Percentiles rank a stretch among this genome's conserved stretches.
phyloP scores from a whole-genome alignment of 37 sponge, comb jelly and placozoan species.

The Aplysina aerophoba region DNA sequence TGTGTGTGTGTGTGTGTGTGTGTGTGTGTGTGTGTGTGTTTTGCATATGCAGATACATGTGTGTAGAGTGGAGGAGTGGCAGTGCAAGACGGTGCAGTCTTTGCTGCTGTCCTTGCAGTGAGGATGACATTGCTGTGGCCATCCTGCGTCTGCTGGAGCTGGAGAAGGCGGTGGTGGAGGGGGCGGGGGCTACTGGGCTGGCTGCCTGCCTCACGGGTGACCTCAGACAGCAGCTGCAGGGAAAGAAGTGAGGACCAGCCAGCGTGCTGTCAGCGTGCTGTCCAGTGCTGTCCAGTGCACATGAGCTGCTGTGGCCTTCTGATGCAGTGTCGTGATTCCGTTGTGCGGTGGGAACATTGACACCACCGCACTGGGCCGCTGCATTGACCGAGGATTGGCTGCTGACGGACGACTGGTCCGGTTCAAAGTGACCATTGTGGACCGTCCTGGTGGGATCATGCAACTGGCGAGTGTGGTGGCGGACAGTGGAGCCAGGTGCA shows the following conservation, averaged over 20 bases:
- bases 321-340: slow-evolving; percentile 60
- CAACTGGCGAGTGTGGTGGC: slow-evolving; percentile 46
- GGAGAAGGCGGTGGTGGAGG: slow-evolving; percentile 89
- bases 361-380: slow-evolving; percentile 79
- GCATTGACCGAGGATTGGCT: slow-evolving; percentile 87
- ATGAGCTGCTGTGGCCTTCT: background rate
- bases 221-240: slow-evolving; percentile 60
- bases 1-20: slow-evolving; percentile 4
- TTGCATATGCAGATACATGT: background rate
- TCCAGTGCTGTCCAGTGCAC: background rate
- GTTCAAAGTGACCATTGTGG: slow-evolving; percentile 65
- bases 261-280: background rate
- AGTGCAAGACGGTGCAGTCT: too few relatives aligned
- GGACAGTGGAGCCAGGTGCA: background rate
- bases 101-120: slow-evolving; percentile 28
- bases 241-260: slow-evolving; percentile 74
- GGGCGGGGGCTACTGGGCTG: slow-evolving; percentile 84
- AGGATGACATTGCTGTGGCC: slow-evolving; percentile 77
- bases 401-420: slow-evolving; percentile 77
- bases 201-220: slow-evolving; percentile 82
- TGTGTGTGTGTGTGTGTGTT: slow-evolving; percentile 23
- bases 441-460: slow-evolving; percentile 75
- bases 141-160: slow-evolving; percentile 83
- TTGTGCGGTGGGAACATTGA: slow-evolving; percentile 91
- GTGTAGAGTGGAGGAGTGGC: too few relatives aligned